Base-by-base conservation (phyloP, 2,113 vertebrate species). In the Sciurus niger region DNA sequence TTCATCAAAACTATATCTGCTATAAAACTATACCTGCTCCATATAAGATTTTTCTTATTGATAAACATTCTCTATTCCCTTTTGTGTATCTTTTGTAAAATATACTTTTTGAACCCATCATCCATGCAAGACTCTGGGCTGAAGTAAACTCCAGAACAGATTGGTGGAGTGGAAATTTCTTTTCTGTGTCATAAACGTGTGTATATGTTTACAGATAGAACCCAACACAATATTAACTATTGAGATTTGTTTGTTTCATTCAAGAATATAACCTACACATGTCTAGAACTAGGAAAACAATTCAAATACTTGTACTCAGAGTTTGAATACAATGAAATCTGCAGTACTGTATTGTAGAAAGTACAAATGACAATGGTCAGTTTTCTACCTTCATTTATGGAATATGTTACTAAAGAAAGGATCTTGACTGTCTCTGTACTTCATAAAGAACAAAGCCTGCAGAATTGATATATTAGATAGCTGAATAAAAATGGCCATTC, bases 301-400 rank as follows among this genome's bases (percentile, higher is more conserved):
- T 88, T 80, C 85, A 37, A 72, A 24, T 85, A 68, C 65, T 94
- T 40, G 14, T 67, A 51, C 40, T 48, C 79, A 77, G 48, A 91
- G 30, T 51, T 77, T 92, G 25, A 96, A 84, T 78, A 58, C 55
- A 11, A 53, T 40, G 80, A 82, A 82, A 96, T 40, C 10, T 48
- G 14, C 24, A 24, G 17, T 48, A n/a, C 37, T 60, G n/a, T 94
- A 53, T 24, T 48, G 0, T 0, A 78, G 55, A 96, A 95, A 95
- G 93, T 68, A 95, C 3, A 63, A 58, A 6, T 58, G 55, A 58
- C 20, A 94, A 77, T 13, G 40, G 51, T 67, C 13, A 9, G 63
- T 90, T 85, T 74, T 83, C 22, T 87, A 10, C 30, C 78, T 85
- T 93, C 40, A 77, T 82, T 93, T 89, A 93, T 46, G 94, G n/a